phyloP scores from a whole-genome alignment of 2,113 vertebrate genomes.

The Podarcis muralis region DNA sequence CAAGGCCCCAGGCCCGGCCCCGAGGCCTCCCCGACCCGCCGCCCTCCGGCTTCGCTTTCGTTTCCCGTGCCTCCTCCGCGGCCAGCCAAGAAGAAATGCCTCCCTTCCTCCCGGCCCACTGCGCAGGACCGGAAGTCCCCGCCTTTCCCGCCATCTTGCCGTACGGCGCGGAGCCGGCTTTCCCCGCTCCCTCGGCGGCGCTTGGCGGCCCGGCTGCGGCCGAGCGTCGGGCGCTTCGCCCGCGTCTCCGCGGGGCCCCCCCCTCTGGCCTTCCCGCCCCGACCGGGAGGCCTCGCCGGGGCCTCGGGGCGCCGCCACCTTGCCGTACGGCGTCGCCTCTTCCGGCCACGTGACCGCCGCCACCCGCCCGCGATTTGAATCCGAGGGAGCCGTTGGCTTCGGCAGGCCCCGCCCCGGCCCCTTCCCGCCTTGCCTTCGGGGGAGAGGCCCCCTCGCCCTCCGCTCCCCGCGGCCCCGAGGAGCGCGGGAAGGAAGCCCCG shows the following conservation, averaged over 20 bases:
- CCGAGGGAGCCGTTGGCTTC: too few relatives aligned
- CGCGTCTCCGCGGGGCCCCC: accelerated
- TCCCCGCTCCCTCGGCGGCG: too few relatives aligned
- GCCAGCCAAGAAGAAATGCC: background rate
- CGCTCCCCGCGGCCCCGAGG: background rate
- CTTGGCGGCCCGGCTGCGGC: background rate
- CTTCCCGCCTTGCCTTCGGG: background rate
- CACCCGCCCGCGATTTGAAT: too few relatives aligned
- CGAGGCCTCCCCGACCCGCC: too few relatives aligned
- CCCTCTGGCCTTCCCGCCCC: too few relatives aligned
- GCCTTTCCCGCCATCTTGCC: background rate
- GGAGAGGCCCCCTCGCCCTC: background rate
- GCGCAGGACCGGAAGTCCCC: conserved; percentile 10
- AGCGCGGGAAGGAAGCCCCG: too few relatives aligned
- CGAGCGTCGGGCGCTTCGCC: background rate
- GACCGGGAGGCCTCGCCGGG: too few relatives aligned
- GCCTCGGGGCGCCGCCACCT: background rate
- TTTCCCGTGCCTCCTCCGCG: background rate
- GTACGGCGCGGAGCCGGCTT: too few relatives aligned
- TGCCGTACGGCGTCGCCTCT: background rate
- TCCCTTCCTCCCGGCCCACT: background rate
- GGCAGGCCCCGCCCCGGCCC: background rate
- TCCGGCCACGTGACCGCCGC: background rate
- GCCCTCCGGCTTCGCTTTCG: background rate
- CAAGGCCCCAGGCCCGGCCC: too few relatives aligned